These are phyloP conservation scores for Neotoma lepida DNA, from an alignment of 2,113 vertebrate species.

Conservation along the genomic window DNA sequence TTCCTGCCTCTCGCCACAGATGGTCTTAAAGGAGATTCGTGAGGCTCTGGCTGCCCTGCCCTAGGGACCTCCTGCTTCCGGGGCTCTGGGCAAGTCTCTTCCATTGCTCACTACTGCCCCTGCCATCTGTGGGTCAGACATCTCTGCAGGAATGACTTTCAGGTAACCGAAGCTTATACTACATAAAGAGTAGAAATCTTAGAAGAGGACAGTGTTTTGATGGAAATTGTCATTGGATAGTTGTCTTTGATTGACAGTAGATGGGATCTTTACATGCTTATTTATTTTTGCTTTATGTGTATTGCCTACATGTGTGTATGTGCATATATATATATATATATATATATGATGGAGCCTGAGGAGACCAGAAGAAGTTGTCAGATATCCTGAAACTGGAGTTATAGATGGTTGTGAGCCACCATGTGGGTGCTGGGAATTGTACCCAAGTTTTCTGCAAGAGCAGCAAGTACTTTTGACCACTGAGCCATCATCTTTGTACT, in stretches of 20 bases:
- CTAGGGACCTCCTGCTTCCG: conserved; percentile 27
- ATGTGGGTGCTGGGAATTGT: not conserved
- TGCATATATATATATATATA: not conserved
- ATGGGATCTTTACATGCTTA: not conserved
- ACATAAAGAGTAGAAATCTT: not conserved
- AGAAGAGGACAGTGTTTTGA: not conserved
- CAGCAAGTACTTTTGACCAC: not conserved
- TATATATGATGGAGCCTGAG: not conserved
- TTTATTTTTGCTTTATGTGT: not conserved
- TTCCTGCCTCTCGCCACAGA: conserved; percentile 62
- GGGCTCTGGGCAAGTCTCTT: not conserved
- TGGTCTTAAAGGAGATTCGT: conserved; percentile 40
- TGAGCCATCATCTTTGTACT: not conserved
- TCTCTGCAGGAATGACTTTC: conserved; percentile 24
- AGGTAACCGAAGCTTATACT: not conserved
- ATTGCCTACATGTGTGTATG: not conserved
- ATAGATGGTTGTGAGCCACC: not conserved
- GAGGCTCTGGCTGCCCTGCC: not conserved
- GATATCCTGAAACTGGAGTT: not conserved
- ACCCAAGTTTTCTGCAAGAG: not conserved
- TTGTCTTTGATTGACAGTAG: not conserved
- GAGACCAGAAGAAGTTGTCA: not conserved
- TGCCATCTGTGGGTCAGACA: conserved; percentile 11
- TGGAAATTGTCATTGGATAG: not conserved
- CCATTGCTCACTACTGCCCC: not conserved